Percentiles rank a stretch among this genome's conserved stretches.
These are phyloP conservation scores for Megaustenia siamemsis DNA, from an alignment of 2,888 invertebrate genomes.

Conservation along the genomic window DNA sequence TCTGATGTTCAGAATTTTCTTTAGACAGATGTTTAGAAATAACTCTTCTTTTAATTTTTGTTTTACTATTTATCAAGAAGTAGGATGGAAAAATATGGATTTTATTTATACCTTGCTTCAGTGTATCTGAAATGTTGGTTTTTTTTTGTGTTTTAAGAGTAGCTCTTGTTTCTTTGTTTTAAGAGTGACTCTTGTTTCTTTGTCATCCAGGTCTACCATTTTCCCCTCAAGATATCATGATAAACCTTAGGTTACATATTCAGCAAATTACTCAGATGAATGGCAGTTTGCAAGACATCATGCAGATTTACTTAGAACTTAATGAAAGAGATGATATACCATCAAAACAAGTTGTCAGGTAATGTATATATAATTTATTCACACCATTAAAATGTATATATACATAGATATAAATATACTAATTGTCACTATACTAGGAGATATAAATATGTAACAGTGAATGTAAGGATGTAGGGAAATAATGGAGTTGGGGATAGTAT, in stretches of 20 bases:
- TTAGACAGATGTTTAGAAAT: too few relatives aligned
- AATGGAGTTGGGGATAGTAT: too few relatives aligned
- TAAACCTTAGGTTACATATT: conserved; percentile 27
- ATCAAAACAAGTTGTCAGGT: conserved; percentile 36
- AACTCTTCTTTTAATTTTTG: too few relatives aligned
- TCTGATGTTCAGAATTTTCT: too few relatives aligned
- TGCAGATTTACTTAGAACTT: not conserved
- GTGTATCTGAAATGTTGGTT: not conserved
- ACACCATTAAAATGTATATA: too few relatives aligned
- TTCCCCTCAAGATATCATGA: conserved; percentile 27
- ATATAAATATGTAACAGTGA: too few relatives aligned
- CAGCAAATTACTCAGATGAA: not conserved
- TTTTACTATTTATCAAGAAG: not conserved
- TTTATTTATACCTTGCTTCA: not conserved
- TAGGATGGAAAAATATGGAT: not conserved
- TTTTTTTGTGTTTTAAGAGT: too few relatives aligned
- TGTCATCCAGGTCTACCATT: not conserved
- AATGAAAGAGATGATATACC: not conserved
- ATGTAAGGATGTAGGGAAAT: too few relatives aligned
- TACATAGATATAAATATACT: too few relatives aligned
- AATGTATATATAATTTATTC: too few relatives aligned
- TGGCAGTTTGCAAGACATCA: conserved; percentile 9
- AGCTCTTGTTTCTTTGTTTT: not conserved
- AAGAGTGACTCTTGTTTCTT: not conserved
- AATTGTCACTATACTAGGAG: too few relatives aligned